Conservation (phyloP, 2,888 invertebrate genomes). For the Malacosoma neustria region DNA sequence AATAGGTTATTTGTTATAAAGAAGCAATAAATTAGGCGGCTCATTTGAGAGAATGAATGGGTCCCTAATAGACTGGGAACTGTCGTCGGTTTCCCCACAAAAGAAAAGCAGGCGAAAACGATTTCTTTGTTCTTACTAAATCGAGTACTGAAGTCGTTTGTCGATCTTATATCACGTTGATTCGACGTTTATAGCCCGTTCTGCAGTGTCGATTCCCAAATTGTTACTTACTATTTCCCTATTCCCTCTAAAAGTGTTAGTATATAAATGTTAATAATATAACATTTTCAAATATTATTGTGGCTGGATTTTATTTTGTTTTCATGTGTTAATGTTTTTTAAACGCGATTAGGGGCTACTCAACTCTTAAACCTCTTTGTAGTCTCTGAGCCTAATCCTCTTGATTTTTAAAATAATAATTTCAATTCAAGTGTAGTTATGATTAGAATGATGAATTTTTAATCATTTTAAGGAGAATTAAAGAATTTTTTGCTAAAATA, state of each 20-base stretch:
- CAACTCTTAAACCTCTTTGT: no score
- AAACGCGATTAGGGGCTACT: no score
- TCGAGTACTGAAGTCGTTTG: conserved; percentile 64
- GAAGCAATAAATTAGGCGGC: conserved; percentile 60
- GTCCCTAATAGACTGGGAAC: conserved; percentile 61
- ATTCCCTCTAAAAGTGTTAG: conserved; percentile 14
- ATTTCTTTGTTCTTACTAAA: conserved; percentile 68
- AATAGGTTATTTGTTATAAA: conserved; percentile 50
- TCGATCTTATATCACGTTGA: conserved; percentile 66
- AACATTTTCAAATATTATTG: no score
- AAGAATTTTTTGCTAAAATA: no score
- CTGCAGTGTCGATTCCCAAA: conserved; percentile 43
- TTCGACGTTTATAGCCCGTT: conserved; percentile 63
- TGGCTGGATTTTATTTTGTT: no score
- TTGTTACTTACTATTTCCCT: conserved; percentile 28
- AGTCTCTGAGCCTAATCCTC: no score
- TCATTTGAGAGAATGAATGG: conserved; percentile 67
- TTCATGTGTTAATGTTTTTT: no score
- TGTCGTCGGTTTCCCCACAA: conserved; percentile 49
- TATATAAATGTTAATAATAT: conserved; percentile 14
- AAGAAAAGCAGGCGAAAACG: conserved; percentile 57
- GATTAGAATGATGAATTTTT: no score
- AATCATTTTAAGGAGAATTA: no score
- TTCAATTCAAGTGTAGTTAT: no score
- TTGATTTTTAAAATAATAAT: no score